Base-by-base conservation (phyloP, 2,113 vertebrate species). In the Isurus oxyrinchus region DNA sequence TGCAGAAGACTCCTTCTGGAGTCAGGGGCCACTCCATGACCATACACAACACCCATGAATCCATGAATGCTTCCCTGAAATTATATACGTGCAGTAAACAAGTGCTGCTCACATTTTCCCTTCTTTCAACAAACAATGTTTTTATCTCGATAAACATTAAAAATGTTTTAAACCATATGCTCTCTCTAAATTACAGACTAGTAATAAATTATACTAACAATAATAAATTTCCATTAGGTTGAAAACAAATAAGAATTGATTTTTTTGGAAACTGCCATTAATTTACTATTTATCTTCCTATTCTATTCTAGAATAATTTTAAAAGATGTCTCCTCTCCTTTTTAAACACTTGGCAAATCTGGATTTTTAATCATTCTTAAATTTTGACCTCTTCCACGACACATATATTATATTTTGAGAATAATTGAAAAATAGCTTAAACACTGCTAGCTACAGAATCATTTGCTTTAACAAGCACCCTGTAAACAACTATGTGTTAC, bases 21-120 rank as follows among this genome's bases (percentile, higher is more conserved):
- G 96, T 0, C 96, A 63, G 44, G 96, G 96, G 5, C 96, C 97
- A 57, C 97, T 97, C 96, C 69, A 86, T 0, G 1, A 97, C 5
- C 44, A 49, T 96, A 97, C 72, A 96, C 35, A 96, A 90, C 72
- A 3, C 44, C 44, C 44, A 49, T 49, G 44, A 49, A 23, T 96
- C 97, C 59, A 96, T 97, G 96, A 96, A 96, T 72, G 72, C 96
- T 25, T 96, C 96, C 0, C 35, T 96, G 6, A 96, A 96, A 31
- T 35, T 55, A 63, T 97, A 96, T 0, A 40, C 96, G 4, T 96
- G 13, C 69, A 96, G 96, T 86, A 97, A 97, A 96, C 97, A 97
- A 31, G 49, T 97, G 27, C 96, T 97, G 10, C 49, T 97, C 97
- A 96, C 97, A 27, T 49, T 76, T 96, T 96, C 66, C 40, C 21